Percentiles rank a stretch among this genome's conserved stretches.
phyloP scores from a whole-genome alignment of 37 sponge, comb jelly and placozoan species.

The Cladorhizidae sp. region DNA sequence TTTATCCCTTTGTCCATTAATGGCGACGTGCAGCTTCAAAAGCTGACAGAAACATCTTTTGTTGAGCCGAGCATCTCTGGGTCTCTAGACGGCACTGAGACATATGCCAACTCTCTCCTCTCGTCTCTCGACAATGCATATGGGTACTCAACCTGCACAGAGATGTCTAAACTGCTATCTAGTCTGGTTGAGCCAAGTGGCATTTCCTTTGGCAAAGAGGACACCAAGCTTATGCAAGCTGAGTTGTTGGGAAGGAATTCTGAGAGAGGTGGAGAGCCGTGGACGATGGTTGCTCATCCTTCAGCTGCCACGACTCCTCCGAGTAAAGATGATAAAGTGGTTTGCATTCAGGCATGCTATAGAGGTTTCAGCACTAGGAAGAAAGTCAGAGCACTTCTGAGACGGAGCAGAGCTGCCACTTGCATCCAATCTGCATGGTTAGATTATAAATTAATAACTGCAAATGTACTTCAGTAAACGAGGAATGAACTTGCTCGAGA shows the following conservation, averaged over 20 bases:
- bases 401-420: conserved; percentile 31
- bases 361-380: conserved; percentile 21
- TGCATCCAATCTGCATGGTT: conserved; percentile 67
- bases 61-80: no score
- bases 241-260: no score
- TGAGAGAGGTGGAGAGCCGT: neutral
- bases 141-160: neutral
- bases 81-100: no score
- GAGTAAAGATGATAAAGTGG: neutral
- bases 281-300: neutral
- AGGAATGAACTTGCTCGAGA: no score
- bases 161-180: conserved; percentile 14
- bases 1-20: neutral
- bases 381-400: neutral
- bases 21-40: neutral
- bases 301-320: neutral
- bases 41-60: no score
- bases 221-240: neutral
- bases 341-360: conserved; percentile 24
- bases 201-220: neutral
- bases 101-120: neutral
- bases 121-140: conserved; percentile 15
- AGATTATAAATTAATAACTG: neutral
- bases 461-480: no score
- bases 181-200: neutral